Percentiles rank a stretch among this genome's conserved stretches.
phyloP scores from a whole-genome alignment of 2,113 vertebrate genomes.

The Labeo rohita region DNA sequence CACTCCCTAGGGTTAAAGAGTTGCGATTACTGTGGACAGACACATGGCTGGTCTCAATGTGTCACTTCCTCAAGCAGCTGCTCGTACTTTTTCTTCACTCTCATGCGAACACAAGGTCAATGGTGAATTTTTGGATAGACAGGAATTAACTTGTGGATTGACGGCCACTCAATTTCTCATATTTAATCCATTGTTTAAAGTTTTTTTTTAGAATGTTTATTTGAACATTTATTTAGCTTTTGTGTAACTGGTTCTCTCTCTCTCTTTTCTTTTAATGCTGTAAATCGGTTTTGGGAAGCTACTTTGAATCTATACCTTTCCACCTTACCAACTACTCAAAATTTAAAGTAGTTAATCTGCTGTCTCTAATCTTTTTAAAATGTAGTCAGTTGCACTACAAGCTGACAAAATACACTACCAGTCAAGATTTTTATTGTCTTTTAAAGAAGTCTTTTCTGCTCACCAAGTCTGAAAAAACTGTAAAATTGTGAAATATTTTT shows the following conservation, averaged over 20 bases:
- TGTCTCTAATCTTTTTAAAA: neutral
- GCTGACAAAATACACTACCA: neutral
- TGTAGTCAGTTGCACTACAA: neutral
- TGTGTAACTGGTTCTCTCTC: neutral
- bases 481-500: no score
- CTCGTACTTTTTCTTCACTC: neutral
- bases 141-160: neutral
- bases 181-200: neutral
- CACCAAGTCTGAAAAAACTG: no score
- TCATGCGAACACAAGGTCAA: conserved; percentile 12
- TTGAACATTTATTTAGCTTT: neutral
- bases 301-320: neutral
- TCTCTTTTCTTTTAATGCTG: no score
- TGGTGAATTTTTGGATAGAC: neutral
- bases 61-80: conserved; percentile 47
- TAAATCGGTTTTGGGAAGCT: neutral
- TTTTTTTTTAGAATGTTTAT: neutral
- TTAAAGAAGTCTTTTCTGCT: no score
- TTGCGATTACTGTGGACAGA: conserved; percentile 29
- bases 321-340: neutral
- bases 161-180: neutral
- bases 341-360: neutral
- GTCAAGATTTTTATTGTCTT: no score
- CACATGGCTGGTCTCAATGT: conserved; percentile 39
- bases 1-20: conserved; percentile 39